These are phyloP conservation scores for Cisticola juncidis DNA, from an alignment of 2,113 vertebrate genomes.

Conservation along the genomic window DNA sequence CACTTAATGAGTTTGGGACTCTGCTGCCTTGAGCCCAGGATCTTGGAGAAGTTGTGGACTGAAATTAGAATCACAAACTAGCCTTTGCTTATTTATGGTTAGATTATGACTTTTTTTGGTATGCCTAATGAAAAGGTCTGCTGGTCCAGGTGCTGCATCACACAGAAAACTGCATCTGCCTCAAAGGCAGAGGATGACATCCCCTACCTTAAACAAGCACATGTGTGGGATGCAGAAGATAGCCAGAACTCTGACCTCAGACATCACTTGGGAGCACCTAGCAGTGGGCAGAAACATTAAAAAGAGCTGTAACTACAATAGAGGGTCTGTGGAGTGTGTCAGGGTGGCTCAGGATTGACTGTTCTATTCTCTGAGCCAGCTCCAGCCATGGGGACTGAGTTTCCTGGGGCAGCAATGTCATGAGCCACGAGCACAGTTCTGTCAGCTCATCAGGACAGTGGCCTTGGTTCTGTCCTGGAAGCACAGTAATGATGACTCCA, in stretches of 20 bases:
- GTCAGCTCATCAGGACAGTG: rapidly evolving
- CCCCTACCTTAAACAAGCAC: rapidly evolving
- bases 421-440: background rate
- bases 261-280: background rate
- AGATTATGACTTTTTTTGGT: background rate
- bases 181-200: background rate
- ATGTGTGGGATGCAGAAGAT: rapidly evolving
- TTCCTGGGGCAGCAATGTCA: background rate
- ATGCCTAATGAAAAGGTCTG: background rate
- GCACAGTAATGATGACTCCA: background rate
- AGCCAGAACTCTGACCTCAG: background rate
- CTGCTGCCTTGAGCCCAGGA: background rate
- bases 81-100: background rate
- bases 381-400: background rate
- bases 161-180: background rate
- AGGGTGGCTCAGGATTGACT: background rate
- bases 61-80: background rate
- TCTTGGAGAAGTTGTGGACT: background rate
- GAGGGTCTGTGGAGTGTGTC: background rate
- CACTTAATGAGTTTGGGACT: background rate
- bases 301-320: background rate
- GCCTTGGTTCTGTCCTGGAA: background rate
- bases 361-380: background rate
- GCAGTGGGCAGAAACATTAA: background rate
- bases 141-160: background rate